Base-by-base conservation (phyloP, 2,113 vertebrate species). In the Chrysochloris asiatica region DNA sequence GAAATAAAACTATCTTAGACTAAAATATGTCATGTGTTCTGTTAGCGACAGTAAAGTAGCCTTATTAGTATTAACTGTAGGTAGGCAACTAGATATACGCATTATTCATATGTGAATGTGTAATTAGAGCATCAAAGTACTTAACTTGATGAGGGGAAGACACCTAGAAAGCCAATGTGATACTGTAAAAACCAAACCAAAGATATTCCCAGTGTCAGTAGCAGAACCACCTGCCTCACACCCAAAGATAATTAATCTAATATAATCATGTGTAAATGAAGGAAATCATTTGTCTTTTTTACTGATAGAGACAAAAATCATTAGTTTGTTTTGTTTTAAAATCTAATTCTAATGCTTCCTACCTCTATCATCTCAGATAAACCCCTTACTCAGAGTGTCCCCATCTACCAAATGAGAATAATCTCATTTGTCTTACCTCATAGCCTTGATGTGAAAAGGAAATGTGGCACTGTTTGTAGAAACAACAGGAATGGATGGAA, bases 101-200 rank as follows among this genome's bases (percentile, higher is more conserved):
- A 76, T 84, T 88, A 85, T 75, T 83, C 79, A 85, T 82, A 73
- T 71, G 16, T 77, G 30, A 87, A 47, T 88, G 50, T 86, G 33
- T 89, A 92, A 78, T 63, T 89, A 88, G 82, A 87, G 11, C 21
- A 65, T 84, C 80, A 71, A 91, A 30, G n/a, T 75, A 65, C 9
- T 83, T 38, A 89, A 93, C 26, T 90, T 89, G 80, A 24, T 92
- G 45, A 94, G 22, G 7, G 13, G 30, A 2, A 77, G 79, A 76
- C 8, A 22, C 61, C 69, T 72, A 69, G 41, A 36, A 84, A 87
- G 43, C 54, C n/a, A 76, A 6, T 72, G 47, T 90, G 36, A 50
- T 77, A 43, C 67, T 86, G 33, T 48, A 83, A 83, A 93, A 76
- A 89, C n/a, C 83, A 92, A 88, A 84, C 67, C 61, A 30, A 94